phyloP scores from a whole-genome alignment of 2,113 vertebrate species.

The Oncorhynchus tshawytscha region DNA sequence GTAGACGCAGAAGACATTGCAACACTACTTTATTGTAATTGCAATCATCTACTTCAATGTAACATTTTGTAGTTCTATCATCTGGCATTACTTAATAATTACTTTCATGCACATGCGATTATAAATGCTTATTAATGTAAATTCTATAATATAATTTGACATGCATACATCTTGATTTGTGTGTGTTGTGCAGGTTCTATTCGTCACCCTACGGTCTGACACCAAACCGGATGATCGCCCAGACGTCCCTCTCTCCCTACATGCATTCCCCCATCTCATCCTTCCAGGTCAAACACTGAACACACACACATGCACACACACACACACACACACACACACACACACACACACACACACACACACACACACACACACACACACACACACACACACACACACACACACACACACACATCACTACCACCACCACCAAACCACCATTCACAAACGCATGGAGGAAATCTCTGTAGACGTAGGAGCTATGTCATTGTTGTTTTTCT shows the following conservation, averaged over 20 bases:
- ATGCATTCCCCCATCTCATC: conserved; percentile 88
- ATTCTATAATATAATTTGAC: not conserved
- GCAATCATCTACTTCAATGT: no score
- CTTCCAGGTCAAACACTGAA: conserved; percentile 79
- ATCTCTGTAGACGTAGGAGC: no score
- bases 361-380: not conserved
- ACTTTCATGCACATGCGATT: no score
- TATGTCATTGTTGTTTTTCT: not conserved
- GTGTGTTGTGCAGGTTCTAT: conserved; percentile 78
- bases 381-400: not conserved
- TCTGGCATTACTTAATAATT: no score
- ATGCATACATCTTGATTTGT: no score
- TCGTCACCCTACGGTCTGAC: conserved; percentile 83
- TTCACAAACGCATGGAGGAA: not conserved
- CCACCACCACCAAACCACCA: not conserved
- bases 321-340: not conserved
- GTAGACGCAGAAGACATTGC: conserved; percentile 12
- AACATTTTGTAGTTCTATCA: no score
- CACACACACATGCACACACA: not conserved
- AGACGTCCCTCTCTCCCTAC: conserved; percentile 84
- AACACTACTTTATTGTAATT: not conserved
- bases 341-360: no score
- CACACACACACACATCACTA: not conserved
- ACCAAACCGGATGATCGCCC: conserved; percentile 85
- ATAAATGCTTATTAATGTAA: no score